phyloP scores from a whole-genome alignment of 2,113 vertebrate genomes.

The Hymenochirus boettgeri region DNA sequence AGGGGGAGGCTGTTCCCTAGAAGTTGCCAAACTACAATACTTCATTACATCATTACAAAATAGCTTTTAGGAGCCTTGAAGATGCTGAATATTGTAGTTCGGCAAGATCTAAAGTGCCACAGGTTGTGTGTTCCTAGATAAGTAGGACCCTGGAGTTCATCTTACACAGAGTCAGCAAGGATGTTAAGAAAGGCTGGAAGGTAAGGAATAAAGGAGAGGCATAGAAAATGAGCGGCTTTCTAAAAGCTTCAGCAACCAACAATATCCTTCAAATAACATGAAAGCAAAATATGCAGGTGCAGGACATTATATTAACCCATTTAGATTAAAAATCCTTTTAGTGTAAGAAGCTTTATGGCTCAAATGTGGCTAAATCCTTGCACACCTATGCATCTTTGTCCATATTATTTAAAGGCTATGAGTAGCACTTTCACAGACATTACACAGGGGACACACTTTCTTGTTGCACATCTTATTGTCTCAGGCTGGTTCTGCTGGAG shows the following conservation, averaged over 20 bases:
- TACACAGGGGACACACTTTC: background rate
- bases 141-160: slow-evolving; percentile 6
- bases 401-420: slow-evolving; percentile 8
- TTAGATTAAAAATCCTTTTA: no score
- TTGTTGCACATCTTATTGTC: slow-evolving; percentile 14
- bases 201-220: slow-evolving; percentile 13
- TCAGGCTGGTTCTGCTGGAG: slow-evolving; percentile 20
- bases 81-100: no score
- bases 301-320: background rate
- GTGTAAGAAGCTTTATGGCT: no score
- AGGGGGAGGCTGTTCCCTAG: no score
- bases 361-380: background rate
- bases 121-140: no score
- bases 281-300: background rate
- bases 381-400: background rate
- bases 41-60: no score
- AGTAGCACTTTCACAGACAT: slow-evolving; percentile 14
- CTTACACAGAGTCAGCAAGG: slow-evolving; percentile 2
- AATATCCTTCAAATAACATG: background rate
- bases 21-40: no score
- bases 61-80: no score
- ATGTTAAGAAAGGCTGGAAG: background rate
- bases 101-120: no score
- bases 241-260: slow-evolving; percentile 12
- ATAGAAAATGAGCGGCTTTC: slow-evolving; percentile 3